Evolutionary conservation across 2,888 invertebrate genomes (phyloP).

Genomic region (Lasioglossum villosulum): DNA sequence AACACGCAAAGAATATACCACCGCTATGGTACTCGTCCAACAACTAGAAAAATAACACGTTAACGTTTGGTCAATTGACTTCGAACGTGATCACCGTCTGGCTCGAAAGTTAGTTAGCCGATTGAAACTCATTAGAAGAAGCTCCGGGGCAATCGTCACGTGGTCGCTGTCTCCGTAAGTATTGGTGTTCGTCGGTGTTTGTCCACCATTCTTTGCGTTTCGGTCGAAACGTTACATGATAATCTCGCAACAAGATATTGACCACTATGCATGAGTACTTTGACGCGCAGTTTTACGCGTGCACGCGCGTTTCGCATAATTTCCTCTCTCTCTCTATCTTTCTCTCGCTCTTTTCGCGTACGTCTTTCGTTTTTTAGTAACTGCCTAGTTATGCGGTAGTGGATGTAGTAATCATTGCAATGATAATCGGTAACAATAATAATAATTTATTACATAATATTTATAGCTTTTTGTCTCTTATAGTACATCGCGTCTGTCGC

Average conservation of each 20-base stretch:
- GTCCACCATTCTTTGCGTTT: conserved; percentile 33
- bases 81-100: conserved; percentile 2
- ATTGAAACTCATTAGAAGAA: conserved; percentile 42
- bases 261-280: conserved; percentile 68
- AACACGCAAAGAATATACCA: conserved; percentile 42
- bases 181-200: background rate
- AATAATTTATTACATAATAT: conserved; percentile 80
- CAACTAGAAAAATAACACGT: conserved; percentile 46
- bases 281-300: conserved; percentile 45
- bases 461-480: conserved; percentile 77
- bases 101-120: background rate
- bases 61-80: conserved; percentile 30
- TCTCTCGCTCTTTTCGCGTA: conserved; percentile 29
- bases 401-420: conserved; percentile 76
- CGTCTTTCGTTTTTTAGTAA: conserved; percentile 33
- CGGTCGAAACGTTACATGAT: conserved; percentile 61
- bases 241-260: conserved; percentile 66
- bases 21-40: conserved; percentile 26
- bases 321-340: background rate
- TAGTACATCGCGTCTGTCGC: conserved; percentile 79
- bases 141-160: conserved; percentile 30
- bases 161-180: conserved; percentile 19
- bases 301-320: conserved; percentile 12
- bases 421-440: conserved; percentile 79
- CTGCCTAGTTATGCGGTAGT: conserved; percentile 72